Base-by-base conservation (phyloP, 2,797 vertebrate genomes). In the Stomatorhinus walkeri region DNA sequence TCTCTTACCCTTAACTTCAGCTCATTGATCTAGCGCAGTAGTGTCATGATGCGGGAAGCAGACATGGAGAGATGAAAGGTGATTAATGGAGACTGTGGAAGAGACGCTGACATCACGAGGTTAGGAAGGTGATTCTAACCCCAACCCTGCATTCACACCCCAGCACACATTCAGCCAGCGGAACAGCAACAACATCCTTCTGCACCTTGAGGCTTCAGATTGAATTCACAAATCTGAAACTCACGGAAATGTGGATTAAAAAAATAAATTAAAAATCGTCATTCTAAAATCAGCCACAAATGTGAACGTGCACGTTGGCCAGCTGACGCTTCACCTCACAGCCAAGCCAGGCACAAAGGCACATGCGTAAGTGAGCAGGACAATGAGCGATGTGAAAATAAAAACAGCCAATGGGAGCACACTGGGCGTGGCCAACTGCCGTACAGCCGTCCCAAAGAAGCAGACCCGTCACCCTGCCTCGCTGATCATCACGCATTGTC, bases 1-100 rank as follows among this genome's bases (percentile, higher is more conserved):
- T 64, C 86, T 94, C 97, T 96, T 96, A 97, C 96, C 96, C 92
- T 92, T 91, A 95, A 92, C 91, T 95, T 95, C 91, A 97, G 92
- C 87, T 90, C 92, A 96, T 94, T 96, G 93, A 96, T 96, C 96
- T 97, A 94, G 90, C 90, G 94, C 94, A 94, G 92, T 92, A 90
- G 93, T 92, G 91, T 88, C 88, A 93, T 89, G 93, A 87, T 16
- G 54, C 10, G 79, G 56, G 91, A 89, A 90, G 89, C 88, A 92
- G 92, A 94, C 89, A 93, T 93, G 89, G 4, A 54, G 24, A 85
- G 54, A 36, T 24, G 56, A 49, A n/a, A 46, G 76, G 0, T 1
- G 90, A 4, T 2, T 87, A 51, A 88, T 2, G 19, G 89, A 91
- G 36, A 1, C 83, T 32, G 1, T 36, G 8, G 2, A 61, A n/a